Conservation (phyloP, 2,888 invertebrate genomes). For the Drosophila aldrichi region DNA sequence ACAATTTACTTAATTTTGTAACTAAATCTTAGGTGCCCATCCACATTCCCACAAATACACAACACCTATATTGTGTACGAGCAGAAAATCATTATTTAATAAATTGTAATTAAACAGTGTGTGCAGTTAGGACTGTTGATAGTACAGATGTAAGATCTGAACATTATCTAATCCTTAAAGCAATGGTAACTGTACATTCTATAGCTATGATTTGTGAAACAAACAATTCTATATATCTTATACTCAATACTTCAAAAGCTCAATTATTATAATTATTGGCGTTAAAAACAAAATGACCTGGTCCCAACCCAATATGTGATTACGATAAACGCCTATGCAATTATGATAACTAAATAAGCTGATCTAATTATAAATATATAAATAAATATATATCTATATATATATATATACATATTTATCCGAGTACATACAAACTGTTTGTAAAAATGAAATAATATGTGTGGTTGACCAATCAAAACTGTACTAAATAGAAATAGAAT, state of each 20-base stretch:
- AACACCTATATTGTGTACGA: conserved; percentile 19
- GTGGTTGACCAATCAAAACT: conserved; percentile 37
- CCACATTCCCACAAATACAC: conserved; percentile 60
- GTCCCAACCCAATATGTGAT: conserved; percentile 67
- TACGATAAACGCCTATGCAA: conserved; percentile 62
- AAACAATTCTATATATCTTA: conserved; percentile 20
- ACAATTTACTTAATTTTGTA: conserved; percentile 82
- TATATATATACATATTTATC: conserved; percentile 12
- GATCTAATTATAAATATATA: conserved; percentile 28
- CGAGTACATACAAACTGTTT: conserved; percentile 32
- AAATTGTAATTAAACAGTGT: conserved; percentile 17
- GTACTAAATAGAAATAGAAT: conserved; percentile 35
- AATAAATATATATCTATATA: conserved; percentile 6
- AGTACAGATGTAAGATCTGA: neutral
- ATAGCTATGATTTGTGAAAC: conserved; percentile 26
- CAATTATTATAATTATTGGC: conserved; percentile 56
- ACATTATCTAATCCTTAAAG: neutral
- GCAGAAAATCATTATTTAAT: conserved; percentile 17
- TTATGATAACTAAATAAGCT: conserved; percentile 40
- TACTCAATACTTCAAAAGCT: conserved; percentile 34
- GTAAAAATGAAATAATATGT: conserved; percentile 35
- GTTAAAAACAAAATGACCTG: conserved; percentile 49
- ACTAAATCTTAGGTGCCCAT: conserved; percentile 46
- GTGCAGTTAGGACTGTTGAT: conserved; percentile 13
- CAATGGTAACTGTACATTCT: conserved; percentile 16